Conservation (phyloP, 2,113 vertebrate species). For the Anseranas semipalmata region DNA sequence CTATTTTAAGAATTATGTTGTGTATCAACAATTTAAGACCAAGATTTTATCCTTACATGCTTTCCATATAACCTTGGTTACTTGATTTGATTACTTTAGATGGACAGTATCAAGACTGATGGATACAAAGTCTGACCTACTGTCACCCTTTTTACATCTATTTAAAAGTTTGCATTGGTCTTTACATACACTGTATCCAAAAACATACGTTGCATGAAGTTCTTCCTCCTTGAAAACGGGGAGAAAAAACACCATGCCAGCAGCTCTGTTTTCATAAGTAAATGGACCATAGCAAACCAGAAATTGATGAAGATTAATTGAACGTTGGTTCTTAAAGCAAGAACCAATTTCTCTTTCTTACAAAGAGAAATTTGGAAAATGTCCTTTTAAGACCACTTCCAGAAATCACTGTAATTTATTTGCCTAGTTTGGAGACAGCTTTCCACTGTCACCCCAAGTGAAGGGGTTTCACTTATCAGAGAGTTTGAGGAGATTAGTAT, state of each 20-base stretch:
- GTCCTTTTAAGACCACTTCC: background rate
- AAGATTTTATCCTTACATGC: background rate
- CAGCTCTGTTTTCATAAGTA: background rate
- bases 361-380: background rate
- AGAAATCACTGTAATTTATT: background rate
- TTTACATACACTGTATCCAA: background rate
- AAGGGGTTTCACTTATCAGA: background rate
- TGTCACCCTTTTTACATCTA: background rate
- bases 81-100: background rate
- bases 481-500: background rate
- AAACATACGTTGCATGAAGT: background rate
- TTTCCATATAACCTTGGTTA: background rate
- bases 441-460: background rate
- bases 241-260: background rate
- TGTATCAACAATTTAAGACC: background rate
- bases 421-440: background rate
- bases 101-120: background rate
- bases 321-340: background rate
- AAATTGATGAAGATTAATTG: background rate
- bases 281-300: background rate
- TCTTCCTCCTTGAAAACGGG: background rate
- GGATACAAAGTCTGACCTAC: background rate
- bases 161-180: background rate
- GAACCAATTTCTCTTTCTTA: background rate
- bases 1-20: background rate